phyloP scores from a whole-genome alignment of 2,888 invertebrate species.

The Tetropium fuscum region DNA sequence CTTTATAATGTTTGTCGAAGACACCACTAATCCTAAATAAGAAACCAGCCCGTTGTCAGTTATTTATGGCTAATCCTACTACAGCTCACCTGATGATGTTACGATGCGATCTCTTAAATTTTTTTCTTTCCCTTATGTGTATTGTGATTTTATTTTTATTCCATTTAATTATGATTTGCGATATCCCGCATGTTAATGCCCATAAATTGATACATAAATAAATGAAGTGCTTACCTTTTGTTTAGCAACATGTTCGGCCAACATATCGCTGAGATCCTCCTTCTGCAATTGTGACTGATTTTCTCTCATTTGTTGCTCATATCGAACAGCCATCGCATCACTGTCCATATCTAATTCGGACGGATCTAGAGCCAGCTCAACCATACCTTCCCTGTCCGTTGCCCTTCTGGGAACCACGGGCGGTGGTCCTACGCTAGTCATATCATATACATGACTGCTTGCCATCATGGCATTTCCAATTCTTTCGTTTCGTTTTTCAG shows the following conservation, averaged over 20 bases:
- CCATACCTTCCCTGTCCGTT: constrained; percentile 70
- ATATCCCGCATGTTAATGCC: too few relatives aligned
- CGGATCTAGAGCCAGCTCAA: constrained; percentile 96
- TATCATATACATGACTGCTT: constrained; percentile 97
- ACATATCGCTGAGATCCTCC: constrained; percentile 98
- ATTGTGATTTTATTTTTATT: too few relatives aligned
- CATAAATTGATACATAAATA: neutral
- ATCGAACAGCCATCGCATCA: constrained; percentile 94
- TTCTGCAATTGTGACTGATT: constrained; percentile 89
- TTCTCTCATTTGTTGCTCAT: constrained; percentile 96
- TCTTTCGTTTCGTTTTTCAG: constrained; percentile 92
- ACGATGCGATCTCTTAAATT: too few relatives aligned
- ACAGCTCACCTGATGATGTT: too few relatives aligned
- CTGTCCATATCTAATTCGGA: constrained; percentile 97
- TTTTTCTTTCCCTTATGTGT: too few relatives aligned
- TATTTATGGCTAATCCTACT: too few relatives aligned
- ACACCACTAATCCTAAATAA: too few relatives aligned
- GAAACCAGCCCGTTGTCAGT: too few relatives aligned
- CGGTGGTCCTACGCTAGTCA: constrained; percentile 75
- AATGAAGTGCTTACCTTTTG: constrained; percentile 79
- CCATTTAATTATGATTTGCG: too few relatives aligned
- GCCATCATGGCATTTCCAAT: constrained; percentile 97
- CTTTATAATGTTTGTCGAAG: too few relatives aligned
- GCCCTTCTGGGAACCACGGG: constrained; percentile 62
- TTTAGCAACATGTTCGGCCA: constrained; percentile 97